Conservation (phyloP, 2,797 vertebrate genomes). For the Mus caroli region DNA sequence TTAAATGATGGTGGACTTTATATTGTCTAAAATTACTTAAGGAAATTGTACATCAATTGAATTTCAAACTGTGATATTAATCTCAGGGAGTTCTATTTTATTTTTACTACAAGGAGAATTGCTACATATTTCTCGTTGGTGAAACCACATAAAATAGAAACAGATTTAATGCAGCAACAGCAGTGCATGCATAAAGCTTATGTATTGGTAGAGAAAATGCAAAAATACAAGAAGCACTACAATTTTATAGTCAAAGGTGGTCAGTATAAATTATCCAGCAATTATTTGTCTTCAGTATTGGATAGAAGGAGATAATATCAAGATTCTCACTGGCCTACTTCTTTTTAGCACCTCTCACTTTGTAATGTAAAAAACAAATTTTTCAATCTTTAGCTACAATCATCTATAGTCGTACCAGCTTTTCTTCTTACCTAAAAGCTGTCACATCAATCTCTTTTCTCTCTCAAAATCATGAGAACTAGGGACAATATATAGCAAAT, state of each 20-base stretch:
- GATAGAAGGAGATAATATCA: not conserved
- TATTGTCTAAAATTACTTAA: conserved; percentile 12
- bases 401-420: not conserved
- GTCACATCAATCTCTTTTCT: not conserved
- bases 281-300: not conserved
- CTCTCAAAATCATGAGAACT: not conserved
- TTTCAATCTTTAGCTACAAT: not conserved
- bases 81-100: conserved; percentile 34
- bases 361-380: not conserved
- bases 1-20: not conserved
- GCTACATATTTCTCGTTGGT: not conserved
- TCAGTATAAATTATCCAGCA: not conserved
- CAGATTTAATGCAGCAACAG: not conserved
- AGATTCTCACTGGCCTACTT: not conserved
- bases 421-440: conserved; percentile 14
- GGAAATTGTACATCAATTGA: not conserved
- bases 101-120: conserved; percentile 15
- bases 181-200: not conserved
- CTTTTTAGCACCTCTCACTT: not conserved
- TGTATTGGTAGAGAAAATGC: not conserved
- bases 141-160: not conserved
- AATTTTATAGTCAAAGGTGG: not conserved
- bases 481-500: not conserved
- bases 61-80: not conserved
- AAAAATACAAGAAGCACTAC: not conserved